Percentiles rank a stretch among this genome's conserved stretches.
phyloP scores from a whole-genome alignment of 2,888 invertebrate species.

The Formica aserva region DNA sequence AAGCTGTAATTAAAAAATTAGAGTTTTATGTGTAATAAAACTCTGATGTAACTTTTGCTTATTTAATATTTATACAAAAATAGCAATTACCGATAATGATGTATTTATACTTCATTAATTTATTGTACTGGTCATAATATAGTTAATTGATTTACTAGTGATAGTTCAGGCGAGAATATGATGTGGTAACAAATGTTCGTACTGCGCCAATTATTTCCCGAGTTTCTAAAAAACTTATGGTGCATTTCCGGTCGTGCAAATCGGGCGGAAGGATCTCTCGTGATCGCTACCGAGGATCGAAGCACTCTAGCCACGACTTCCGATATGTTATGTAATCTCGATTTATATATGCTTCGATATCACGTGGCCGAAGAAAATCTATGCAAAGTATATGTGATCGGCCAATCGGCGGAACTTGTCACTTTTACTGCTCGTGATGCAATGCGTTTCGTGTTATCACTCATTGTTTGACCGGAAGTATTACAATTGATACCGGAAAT shows the following conservation, averaged over 20 bases:
- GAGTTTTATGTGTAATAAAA: background rate
- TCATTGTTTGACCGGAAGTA: constrained; percentile 38
- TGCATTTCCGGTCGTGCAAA: constrained; percentile 33
- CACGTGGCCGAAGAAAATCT: constrained; percentile 21
- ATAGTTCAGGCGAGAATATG: background rate
- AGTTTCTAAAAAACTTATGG: constrained; percentile 19
- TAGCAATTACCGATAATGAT: background rate
- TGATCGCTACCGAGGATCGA: constrained; percentile 27
- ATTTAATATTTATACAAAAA: background rate
- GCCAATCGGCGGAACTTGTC: constrained; percentile 56
- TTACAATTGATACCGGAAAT: constrained; percentile 51
- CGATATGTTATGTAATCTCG: constrained; percentile 37
- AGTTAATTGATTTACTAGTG: background rate
- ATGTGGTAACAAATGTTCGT: background rate
- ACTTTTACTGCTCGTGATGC: constrained; percentile 52
- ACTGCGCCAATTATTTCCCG: background rate
- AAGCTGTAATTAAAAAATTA: background rate
- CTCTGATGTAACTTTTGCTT: background rate
- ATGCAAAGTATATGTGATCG: constrained; percentile 32
- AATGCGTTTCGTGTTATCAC: constrained; percentile 50
- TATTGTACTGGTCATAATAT: background rate
- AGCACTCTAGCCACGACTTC: constrained; percentile 21
- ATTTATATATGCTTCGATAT: constrained; percentile 34
- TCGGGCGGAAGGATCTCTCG: constrained; percentile 34
- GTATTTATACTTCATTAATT: background rate